Evolutionary conservation across 1,140 invertebrate species (phyloP).

Genomic region (Drosophila truncata): DNA sequence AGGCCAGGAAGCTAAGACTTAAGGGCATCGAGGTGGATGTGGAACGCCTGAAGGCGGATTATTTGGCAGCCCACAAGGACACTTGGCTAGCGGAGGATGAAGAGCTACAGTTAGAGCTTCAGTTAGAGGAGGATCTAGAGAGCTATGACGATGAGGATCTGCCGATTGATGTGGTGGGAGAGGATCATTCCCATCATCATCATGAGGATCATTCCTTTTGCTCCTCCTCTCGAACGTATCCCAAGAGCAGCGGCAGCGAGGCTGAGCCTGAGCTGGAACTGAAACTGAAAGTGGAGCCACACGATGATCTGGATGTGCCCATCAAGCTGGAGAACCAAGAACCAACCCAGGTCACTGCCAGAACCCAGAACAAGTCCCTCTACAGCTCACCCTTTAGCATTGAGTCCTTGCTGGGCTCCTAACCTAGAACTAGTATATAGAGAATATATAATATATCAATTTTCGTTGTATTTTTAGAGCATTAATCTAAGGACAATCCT

Average conservation of each 20-base stretch:
- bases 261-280: slow-evolving; percentile 16
- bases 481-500: background rate
- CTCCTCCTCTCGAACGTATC: slow-evolving; percentile 86
- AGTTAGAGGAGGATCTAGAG: slow-evolving; percentile 88
- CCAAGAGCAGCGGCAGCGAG: slow-evolving; percentile 42
- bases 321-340: slow-evolving; percentile 31
- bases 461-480: background rate
- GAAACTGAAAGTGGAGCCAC: background rate
- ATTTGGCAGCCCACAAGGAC: slow-evolving; percentile 87
- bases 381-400: slow-evolving; percentile 90
- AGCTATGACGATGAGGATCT: slow-evolving; percentile 84
- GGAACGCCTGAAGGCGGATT: slow-evolving; percentile 93
- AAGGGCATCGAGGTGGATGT: slow-evolving; percentile 95
- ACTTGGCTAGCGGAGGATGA: slow-evolving; percentile 88
- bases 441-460: background rate
- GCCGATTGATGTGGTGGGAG: slow-evolving; percentile 87
- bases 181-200: slow-evolving; percentile 8
- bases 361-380: slow-evolving; percentile 27
- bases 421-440: slow-evolving; percentile 8
- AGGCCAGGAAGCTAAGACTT: slow-evolving; percentile 94
- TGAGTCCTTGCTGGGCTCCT: slow-evolving; percentile 89
- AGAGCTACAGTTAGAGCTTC: slow-evolving; percentile 88
- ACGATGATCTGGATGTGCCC: background rate
- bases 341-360: background rate
- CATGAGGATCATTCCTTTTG: slow-evolving; percentile 87